Evolutionary conservation across 1,140 invertebrate species (phyloP).

Genomic region (Sycobia sp.): DNA sequence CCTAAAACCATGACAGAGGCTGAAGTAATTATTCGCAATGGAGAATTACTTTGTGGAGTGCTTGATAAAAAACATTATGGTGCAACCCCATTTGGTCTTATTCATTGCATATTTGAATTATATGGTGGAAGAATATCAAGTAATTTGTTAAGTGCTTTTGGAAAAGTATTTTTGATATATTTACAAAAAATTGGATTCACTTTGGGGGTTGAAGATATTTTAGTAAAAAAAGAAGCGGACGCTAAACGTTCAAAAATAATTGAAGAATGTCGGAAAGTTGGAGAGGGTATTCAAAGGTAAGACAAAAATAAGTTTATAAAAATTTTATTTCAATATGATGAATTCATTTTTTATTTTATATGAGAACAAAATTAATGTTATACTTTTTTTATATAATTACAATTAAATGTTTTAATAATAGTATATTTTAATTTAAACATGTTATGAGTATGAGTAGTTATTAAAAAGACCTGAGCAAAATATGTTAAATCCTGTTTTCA

Average conservation of each 20-base stretch:
- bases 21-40: slow-evolving; percentile 87
- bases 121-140: slow-evolving; percentile 89
- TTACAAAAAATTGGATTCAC: slow-evolving; percentile 92
- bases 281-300: slow-evolving; percentile 69
- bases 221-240: slow-evolving; percentile 78
- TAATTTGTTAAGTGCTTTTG: slow-evolving; percentile 84
- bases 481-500: too few species aligned
- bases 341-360: neutral
- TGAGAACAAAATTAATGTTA: neutral
- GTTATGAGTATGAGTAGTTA: too few species aligned
- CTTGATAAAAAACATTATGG: slow-evolving; percentile 98
- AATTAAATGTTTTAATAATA: neutral
- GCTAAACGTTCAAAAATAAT: slow-evolving; percentile 75
- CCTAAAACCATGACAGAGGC: slow-evolving; percentile 82
- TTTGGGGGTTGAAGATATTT: slow-evolving; percentile 92
- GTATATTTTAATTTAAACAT: too few species aligned
- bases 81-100: slow-evolving; percentile 88
- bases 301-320: slow-evolving; percentile 51
- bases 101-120: slow-evolving; percentile 92
- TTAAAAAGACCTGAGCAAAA: too few species aligned
- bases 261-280: slow-evolving; percentile 65
- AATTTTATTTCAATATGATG: neutral
- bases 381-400: too few species aligned
- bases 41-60: slow-evolving; percentile 90
- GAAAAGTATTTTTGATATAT: slow-evolving; percentile 89